Conservation (phyloP, 2,113 vertebrate genomes). For the Bettongia penicillata region DNA sequence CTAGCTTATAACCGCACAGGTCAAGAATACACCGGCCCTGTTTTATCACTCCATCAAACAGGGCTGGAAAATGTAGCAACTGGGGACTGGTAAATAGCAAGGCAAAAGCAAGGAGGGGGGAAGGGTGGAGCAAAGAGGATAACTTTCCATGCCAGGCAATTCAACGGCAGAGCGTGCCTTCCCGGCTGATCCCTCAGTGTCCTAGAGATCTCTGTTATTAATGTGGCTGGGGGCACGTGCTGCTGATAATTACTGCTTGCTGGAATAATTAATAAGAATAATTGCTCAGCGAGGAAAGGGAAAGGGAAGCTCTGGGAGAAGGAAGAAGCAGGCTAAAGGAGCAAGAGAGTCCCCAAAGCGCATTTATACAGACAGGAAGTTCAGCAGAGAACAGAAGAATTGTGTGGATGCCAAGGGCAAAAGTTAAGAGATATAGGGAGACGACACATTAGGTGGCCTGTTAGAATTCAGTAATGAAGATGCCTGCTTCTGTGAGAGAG, state of each 20-base stretch:
- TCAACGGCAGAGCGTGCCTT: slow-evolving; percentile 79
- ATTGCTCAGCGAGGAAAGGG: slow-evolving; percentile 86
- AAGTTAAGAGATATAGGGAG: slow-evolving; percentile 81
- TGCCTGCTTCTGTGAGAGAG: slow-evolving; percentile 48
- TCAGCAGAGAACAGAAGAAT: slow-evolving; percentile 82
- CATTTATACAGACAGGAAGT: slow-evolving; percentile 87
- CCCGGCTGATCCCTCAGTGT: slow-evolving; percentile 85
- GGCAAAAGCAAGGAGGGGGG: background rate
- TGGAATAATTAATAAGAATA: slow-evolving; percentile 91
- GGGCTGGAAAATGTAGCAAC: slow-evolving; percentile 9
- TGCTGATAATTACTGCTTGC: slow-evolving; percentile 90
- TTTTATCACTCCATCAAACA: slow-evolving; percentile 48
- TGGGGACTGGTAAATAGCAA: slow-evolving; percentile 30
- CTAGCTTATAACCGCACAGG: background rate
- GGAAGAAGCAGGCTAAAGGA: slow-evolving; percentile 84
- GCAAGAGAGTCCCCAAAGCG: slow-evolving; percentile 82
- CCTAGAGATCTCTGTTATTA: slow-evolving; percentile 88
- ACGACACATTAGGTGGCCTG: slow-evolving; percentile 70
- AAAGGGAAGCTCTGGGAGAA: slow-evolving; percentile 86
- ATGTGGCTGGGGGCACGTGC: slow-evolving; percentile 86
- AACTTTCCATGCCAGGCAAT: slow-evolving; percentile 78
- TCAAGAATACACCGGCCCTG: background rate
- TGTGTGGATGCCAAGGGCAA: slow-evolving; percentile 86
- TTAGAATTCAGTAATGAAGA: slow-evolving; percentile 70
- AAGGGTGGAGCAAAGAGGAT: slow-evolving; percentile 53